Conservation (phyloP, 2,113 vertebrate species). For the Leiothrix lutea region DNA sequence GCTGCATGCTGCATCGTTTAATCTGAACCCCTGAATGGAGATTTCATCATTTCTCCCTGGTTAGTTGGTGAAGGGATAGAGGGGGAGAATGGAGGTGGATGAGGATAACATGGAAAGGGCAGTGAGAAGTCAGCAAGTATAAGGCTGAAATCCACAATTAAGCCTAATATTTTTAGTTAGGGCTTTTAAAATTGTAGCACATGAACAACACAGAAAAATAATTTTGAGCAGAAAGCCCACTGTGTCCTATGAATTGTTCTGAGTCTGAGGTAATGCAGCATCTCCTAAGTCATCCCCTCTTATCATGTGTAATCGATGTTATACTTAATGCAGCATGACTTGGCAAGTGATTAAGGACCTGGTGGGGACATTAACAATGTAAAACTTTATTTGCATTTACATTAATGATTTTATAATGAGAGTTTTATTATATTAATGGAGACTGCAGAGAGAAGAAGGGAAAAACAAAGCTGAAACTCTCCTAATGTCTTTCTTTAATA, state of each 20-base stretch:
- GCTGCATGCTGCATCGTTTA: background rate
- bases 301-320: slow-evolving; percentile 61
- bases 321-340: slow-evolving; percentile 67
- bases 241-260: background rate
- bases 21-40: background rate
- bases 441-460: slow-evolving; percentile 41
- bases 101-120: background rate
- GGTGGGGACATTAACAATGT: slow-evolving; percentile 67
- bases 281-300: slow-evolving; percentile 18
- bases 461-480: slow-evolving; percentile 45
- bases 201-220: background rate
- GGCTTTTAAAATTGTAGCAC: background rate
- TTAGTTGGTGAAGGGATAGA: background rate
- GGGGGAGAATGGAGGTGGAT: background rate
- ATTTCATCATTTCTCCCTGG: background rate
- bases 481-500: slow-evolving; percentile 18
- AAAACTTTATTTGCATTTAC: slow-evolving; percentile 72
- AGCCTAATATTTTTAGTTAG: background rate
- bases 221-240: background rate
- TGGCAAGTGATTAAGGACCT: slow-evolving; percentile 64
- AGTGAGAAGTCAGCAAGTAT: background rate
- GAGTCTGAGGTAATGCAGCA: background rate
- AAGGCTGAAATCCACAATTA: background rate
- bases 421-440: slow-evolving; percentile 77
- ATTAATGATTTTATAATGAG: slow-evolving; percentile 76